These are phyloP conservation scores for Mythimna loreyi DNA, from an alignment of 2,888 invertebrate genomes.

Conservation along the genomic window DNA sequence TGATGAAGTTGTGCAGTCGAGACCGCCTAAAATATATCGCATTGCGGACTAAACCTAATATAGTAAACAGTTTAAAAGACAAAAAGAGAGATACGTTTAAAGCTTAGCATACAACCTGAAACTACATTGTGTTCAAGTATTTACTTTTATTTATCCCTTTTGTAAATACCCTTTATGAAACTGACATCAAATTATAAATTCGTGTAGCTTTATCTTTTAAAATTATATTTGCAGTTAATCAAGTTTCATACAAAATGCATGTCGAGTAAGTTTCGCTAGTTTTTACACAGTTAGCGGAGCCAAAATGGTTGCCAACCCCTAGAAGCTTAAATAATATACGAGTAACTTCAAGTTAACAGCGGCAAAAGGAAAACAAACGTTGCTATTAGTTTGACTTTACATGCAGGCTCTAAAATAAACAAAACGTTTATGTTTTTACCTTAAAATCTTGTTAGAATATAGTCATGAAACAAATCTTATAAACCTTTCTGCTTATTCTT, in stretches of 20 bases:
- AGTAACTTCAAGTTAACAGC: slow-evolving; percentile 45
- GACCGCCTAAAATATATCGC: neutral
- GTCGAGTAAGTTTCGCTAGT: slow-evolving; percentile 33
- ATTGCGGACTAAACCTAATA: neutral
- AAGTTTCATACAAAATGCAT: slow-evolving; percentile 39
- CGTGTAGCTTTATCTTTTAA: slow-evolving; percentile 6
- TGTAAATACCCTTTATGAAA: slow-evolving; percentile 1
- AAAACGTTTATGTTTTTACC: slow-evolving; percentile 8
- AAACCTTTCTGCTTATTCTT: neutral
- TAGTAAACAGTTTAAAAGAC: neutral
- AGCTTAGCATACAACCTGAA: neutral
- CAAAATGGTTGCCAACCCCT: slow-evolving; percentile 52
- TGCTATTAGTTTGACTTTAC: slow-evolving; percentile 34
- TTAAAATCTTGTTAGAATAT: neutral
- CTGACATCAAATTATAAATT: slow-evolving; percentile 9
- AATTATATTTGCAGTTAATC: slow-evolving; percentile 29
- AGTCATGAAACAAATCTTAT: too few species aligned
- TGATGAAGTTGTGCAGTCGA: too few species aligned
- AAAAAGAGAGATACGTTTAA: neutral
- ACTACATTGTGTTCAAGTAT: neutral
- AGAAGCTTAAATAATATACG: slow-evolving; percentile 55
- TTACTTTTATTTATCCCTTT: neutral
- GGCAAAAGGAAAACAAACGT: slow-evolving; percentile 45
- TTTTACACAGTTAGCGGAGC: slow-evolving; percentile 48
- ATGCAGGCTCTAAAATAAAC: slow-evolving; percentile 24